Percentiles rank a stretch among this genome's conserved stretches.
Conservation (phyloP, 2,113 vertebrate genomes). For the Sylvietta virens region DNA sequence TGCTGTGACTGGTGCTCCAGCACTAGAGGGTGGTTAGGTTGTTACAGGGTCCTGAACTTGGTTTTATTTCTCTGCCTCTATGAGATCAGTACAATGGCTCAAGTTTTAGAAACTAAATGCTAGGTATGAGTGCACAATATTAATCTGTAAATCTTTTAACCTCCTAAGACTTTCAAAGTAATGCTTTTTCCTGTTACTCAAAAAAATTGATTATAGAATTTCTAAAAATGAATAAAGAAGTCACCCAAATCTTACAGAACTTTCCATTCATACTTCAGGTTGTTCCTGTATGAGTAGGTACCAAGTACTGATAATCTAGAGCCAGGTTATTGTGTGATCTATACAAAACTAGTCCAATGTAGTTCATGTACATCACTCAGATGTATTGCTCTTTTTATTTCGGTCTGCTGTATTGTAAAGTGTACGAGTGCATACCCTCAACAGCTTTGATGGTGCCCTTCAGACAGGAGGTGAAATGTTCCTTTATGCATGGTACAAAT, state of each 20-base stretch:
- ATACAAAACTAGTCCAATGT: neutral
- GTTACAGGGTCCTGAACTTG: neutral
- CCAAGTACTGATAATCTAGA: neutral
- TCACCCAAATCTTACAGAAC: neutral
- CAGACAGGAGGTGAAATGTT: neutral
- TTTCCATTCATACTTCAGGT: neutral
- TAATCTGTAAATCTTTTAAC: neutral
- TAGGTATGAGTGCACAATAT: neutral
- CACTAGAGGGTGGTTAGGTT: neutral
- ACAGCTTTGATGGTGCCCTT: neutral
- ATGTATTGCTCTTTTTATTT: neutral
- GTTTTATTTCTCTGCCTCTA: neutral
- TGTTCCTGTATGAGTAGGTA: neutral
- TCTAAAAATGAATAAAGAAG: neutral
- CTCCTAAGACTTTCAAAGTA: neutral
- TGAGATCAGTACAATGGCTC: neutral
- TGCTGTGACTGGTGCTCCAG: neutral
- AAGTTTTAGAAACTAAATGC: neutral
- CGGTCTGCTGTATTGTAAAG: neutral
- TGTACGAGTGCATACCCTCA: neutral
- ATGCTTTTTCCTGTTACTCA: neutral
- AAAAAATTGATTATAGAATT: neutral
- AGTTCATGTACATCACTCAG: neutral
- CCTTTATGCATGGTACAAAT: neutral
- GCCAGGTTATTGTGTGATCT: neutral